phyloP scores from a whole-genome alignment of 2,113 vertebrate genomes.

The Gnathonemus echidnorhynchus region DNA sequence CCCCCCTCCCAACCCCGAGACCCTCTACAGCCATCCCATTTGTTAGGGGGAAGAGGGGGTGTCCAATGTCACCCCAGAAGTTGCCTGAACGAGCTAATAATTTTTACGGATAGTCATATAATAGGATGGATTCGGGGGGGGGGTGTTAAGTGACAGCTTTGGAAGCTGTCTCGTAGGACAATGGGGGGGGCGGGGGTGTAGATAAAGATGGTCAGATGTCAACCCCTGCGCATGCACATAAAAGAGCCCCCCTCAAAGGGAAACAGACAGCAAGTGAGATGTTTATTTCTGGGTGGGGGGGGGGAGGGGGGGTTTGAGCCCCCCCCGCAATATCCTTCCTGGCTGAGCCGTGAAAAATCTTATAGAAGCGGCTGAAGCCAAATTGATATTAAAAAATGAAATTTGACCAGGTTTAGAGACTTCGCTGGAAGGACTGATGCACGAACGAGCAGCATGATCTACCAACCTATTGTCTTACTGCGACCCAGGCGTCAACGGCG shows the following conservation, averaged over 20 bases:
- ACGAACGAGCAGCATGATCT: background rate
- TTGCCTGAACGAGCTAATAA: background rate
- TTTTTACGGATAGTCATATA: slow-evolving; percentile 6
- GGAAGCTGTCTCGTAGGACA: background rate
- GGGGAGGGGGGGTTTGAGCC: background rate
- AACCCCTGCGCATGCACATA: background rate
- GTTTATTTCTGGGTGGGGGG: background rate
- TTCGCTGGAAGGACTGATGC: background rate
- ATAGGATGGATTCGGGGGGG: background rate
- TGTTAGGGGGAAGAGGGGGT: background rate
- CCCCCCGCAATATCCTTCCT: background rate
- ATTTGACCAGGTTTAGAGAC: background rate
- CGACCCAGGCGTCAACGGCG: background rate
- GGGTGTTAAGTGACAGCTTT: background rate
- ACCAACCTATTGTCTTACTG: background rate
- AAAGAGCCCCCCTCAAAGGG: background rate
- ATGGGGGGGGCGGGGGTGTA: background rate
- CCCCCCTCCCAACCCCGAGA: background rate
- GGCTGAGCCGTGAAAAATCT: background rate
- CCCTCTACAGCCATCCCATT: background rate
- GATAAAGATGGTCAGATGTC: background rate
- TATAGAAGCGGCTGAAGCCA: background rate
- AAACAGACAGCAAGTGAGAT: background rate
- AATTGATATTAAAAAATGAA: background rate
- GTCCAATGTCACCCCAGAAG: background rate